Conservation (phyloP, 1,140 invertebrate species). For the Neuroterus valhalla region DNA sequence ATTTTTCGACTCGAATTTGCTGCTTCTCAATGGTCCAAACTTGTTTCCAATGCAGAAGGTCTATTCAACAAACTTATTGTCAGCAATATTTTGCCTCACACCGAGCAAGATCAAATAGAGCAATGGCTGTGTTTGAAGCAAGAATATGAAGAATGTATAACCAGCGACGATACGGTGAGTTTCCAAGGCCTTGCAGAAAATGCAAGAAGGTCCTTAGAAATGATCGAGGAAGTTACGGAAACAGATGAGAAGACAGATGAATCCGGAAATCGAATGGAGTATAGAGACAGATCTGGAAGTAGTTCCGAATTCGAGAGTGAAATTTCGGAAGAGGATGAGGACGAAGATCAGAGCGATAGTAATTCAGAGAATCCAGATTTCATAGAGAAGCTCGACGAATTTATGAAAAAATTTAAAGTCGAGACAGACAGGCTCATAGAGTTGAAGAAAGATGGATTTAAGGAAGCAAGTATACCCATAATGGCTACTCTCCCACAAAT, state of each 20-base stretch:
- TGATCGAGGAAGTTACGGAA: slow-evolving; percentile 80
- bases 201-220: slow-evolving; percentile 77
- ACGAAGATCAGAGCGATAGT: slow-evolving; percentile 79
- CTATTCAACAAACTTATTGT: slow-evolving; percentile 82
- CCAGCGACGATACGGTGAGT: slow-evolving; percentile 75
- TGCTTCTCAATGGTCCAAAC: slow-evolving; percentile 86
- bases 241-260: slow-evolving; percentile 72
- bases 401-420: slow-evolving; percentile 82
- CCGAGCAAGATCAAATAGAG: slow-evolving; percentile 86
- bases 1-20: slow-evolving; percentile 87
- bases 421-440: slow-evolving; percentile 82
- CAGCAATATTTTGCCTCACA: slow-evolving; percentile 79
- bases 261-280: slow-evolving; percentile 62
- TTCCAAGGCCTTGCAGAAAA: slow-evolving; percentile 72
- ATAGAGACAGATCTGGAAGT: slow-evolving; percentile 58
- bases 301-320: slow-evolving; percentile 67
- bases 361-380: slow-evolving; percentile 81
- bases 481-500: slow-evolving; percentile 50
- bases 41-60: slow-evolving; percentile 89
- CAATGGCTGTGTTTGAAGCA: slow-evolving; percentile 90
- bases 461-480: slow-evolving; percentile 52
- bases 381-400: slow-evolving; percentile 81
- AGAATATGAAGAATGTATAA: slow-evolving; percentile 89
- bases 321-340: slow-evolving; percentile 71
- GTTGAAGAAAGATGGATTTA: slow-evolving; percentile 62